These are phyloP conservation scores for Brachymystax lenok DNA, from an alignment of 2,797 vertebrate genomes.

Conservation along the genomic window DNA sequence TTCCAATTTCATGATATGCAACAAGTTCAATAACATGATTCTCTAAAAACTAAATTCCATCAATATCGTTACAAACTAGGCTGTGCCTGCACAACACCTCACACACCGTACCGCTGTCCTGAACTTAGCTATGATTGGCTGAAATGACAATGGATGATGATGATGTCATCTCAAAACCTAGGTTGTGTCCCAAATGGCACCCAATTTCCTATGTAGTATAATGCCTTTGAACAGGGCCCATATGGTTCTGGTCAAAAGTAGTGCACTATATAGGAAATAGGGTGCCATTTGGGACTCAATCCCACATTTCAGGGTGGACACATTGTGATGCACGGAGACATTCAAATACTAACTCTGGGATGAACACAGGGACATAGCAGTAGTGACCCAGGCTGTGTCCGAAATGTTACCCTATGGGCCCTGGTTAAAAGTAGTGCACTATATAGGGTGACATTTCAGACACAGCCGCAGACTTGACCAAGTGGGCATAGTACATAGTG, in stretches of 20 bases:
- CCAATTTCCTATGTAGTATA: background rate
- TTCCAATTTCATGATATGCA: background rate
- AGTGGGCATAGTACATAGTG: background rate
- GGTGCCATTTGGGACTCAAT: background rate
- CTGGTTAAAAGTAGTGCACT: background rate
- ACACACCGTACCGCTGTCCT: conserved; percentile 4
- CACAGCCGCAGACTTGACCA: background rate
- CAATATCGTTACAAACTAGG: conserved; percentile 8
- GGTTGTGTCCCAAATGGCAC: background rate
- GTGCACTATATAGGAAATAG: background rate
- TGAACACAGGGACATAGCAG: background rate
- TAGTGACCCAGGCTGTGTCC: too few species aligned
- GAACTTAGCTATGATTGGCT: conserved; percentile 21
- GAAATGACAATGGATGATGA: conserved; percentile 1
- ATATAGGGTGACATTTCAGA: background rate
- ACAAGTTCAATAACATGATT: background rate
- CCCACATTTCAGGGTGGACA: background rate
- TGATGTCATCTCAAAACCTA: conserved; percentile 14
- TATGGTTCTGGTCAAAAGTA: too few species aligned
- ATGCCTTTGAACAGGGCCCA: too few species aligned
- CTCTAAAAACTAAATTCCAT: background rate
- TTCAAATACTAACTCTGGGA: conserved; percentile 2
- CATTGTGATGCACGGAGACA: background rate
- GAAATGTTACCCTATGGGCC: background rate
- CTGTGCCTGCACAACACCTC: conserved; percentile 46